These are phyloP conservation scores for Penaeus monodon DNA, from an alignment of 2,888 invertebrate species.

Conservation along the genomic window DNA sequence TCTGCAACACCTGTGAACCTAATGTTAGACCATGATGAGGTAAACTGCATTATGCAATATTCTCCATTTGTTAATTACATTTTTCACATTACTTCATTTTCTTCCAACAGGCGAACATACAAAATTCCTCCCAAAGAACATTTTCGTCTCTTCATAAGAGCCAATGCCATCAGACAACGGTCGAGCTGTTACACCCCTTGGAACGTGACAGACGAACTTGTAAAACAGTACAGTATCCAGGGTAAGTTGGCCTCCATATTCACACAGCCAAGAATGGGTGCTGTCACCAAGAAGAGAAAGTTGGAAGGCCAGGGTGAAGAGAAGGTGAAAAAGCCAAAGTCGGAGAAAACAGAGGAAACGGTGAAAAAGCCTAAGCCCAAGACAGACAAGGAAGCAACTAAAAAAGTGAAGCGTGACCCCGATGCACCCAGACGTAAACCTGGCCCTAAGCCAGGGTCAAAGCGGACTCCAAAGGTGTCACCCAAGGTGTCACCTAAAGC, in stretches of 20 bases:
- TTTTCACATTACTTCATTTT: no score
- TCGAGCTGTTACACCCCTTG: conserved; percentile 69
- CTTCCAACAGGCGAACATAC: conserved; percentile 56
- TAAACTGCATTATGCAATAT: no score
- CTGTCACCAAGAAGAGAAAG: conserved; percentile 40
- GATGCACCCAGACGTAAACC: conserved; percentile 43
- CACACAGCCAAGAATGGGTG: conserved; percentile 17
- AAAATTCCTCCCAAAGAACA: conserved; percentile 68
- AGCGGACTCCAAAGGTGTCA: conserved; percentile 24
- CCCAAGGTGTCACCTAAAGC: not conserved
- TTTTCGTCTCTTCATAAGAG: conserved; percentile 70
- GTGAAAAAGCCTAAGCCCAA: conserved; percentile 9
- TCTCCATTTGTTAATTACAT: no score
- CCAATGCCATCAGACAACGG: conserved; percentile 69
- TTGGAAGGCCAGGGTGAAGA: conserved; percentile 34
- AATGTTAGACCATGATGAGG: no score
- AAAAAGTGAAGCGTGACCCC: conserved; percentile 30
- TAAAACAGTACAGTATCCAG: conserved; percentile 68
- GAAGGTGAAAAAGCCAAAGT: conserved; percentile 33
- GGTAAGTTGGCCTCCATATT: conserved; percentile 68
- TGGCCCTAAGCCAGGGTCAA: conserved; percentile 44
- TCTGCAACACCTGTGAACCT: no score
- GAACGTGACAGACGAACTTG: conserved; percentile 69
- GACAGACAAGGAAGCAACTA: not conserved
- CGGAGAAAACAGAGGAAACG: conserved; percentile 31